Evolutionary conservation across 2,888 invertebrate species (phyloP).

Genomic region (Pseudococcus jackbeardsleyi): DNA sequence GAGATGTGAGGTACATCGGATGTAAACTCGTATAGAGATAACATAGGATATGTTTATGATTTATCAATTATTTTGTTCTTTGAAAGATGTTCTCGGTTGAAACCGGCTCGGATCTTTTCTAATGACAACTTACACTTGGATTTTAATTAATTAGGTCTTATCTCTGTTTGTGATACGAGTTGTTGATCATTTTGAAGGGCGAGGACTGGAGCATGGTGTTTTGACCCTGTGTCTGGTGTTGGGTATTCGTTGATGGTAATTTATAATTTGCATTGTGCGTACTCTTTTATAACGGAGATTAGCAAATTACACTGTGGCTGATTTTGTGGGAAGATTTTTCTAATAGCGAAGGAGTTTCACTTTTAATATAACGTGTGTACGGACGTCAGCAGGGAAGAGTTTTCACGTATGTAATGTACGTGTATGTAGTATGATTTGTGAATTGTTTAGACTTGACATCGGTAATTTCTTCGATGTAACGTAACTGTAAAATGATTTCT

Average conservation of each 20-base stretch:
- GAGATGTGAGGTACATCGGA: neutral
- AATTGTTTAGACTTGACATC: slow-evolving; percentile 17
- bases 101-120: slow-evolving; percentile 23
- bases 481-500: slow-evolving; percentile 40
- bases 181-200: slow-evolving; percentile 17
- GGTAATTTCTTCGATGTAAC: slow-evolving; percentile 10
- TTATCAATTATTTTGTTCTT: slow-evolving; percentile 43
- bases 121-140: slow-evolving; percentile 7
- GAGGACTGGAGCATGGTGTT: neutral
- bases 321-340: slow-evolving; percentile 26
- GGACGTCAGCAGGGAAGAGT: neutral
- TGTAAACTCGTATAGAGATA: neutral
- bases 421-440: neutral
- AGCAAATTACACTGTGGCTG: neutral
- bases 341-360: slow-evolving; percentile 26
- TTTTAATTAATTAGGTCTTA: slow-evolving; percentile 29
- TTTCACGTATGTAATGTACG: neutral
- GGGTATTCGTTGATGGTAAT: neutral
- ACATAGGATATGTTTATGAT: neutral
- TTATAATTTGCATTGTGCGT: neutral
- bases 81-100: neutral
- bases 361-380: neutral
- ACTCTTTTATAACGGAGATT: neutral
- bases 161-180: neutral
- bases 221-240: neutral